Percentiles rank a stretch among this genome's conserved stretches.
phyloP scores from a whole-genome alignment of 2,797 vertebrate genomes.

The Danio kyathit region DNA sequence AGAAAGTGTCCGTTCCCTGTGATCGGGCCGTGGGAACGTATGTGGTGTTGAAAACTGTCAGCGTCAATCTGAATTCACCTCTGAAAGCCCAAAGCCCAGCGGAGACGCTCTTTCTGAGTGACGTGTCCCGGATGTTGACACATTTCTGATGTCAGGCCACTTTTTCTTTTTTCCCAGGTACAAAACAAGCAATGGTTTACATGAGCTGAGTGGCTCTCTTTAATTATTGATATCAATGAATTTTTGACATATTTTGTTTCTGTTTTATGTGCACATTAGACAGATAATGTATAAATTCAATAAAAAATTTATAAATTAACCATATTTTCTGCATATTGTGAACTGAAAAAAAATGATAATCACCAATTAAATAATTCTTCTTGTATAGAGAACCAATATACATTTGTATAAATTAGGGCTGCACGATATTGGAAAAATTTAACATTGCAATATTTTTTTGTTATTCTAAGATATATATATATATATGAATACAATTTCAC shows the following conservation, averaged over 20 bases:
- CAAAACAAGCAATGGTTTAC: background rate
- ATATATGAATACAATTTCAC: too few species aligned
- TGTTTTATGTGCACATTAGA: background rate
- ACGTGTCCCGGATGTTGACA: conserved; percentile 48
- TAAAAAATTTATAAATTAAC: background rate
- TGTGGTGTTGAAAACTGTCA: conserved; percentile 56
- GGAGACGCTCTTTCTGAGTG: conserved; percentile 29
- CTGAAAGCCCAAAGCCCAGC: conserved; percentile 27
- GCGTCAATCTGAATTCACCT: conserved; percentile 56
- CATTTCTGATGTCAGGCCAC: conserved; percentile 25
- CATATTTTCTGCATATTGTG: background rate
- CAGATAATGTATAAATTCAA: too few species aligned
- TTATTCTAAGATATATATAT: too few species aligned
- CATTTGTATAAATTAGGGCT: too few species aligned
- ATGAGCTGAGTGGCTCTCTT: background rate
- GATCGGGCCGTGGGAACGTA: conserved; percentile 44
- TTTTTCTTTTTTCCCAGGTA: background rate
- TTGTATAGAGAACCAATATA: too few species aligned
- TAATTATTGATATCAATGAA: background rate
- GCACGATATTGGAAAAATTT: too few species aligned
- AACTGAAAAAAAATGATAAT: too few species aligned
- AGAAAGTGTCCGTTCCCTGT: conserved; percentile 46
- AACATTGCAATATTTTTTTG: too few species aligned
- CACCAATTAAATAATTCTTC: too few species aligned
- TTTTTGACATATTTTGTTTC: background rate